Conservation (phyloP, 2,113 vertebrate genomes). For the Telmatochromis brachygnathus region DNA sequence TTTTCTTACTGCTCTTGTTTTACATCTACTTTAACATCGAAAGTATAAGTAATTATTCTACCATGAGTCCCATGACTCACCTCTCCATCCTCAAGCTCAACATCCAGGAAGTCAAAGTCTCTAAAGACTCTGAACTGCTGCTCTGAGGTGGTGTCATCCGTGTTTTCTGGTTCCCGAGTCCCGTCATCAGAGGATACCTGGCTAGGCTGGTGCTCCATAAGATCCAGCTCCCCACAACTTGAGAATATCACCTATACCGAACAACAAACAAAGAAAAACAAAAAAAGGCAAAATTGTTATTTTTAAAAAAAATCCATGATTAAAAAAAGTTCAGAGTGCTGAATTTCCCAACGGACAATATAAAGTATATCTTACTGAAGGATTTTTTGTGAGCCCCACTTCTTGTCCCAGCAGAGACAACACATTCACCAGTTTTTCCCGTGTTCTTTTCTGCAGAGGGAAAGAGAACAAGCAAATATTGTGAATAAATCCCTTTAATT, state of each 20-base stretch:
- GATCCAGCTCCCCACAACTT: conserved; percentile 92
- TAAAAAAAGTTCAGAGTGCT: neutral
- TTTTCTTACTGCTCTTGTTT: neutral
- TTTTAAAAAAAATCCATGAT: neutral
- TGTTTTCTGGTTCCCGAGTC: conserved; percentile 84
- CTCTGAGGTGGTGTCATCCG: conserved; percentile 91
- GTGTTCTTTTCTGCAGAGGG: conserved; percentile 84
- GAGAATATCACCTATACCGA: conserved; percentile 89
- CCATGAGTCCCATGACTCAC: conserved; percentile 55
- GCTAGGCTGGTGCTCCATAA: conserved; percentile 91
- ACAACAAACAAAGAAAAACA: neutral
- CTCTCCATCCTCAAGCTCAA: conserved; percentile 98
- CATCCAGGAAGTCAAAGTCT: conserved; percentile 97
- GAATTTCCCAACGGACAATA: neutral
- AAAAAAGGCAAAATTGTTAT: neutral
- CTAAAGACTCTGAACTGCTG: conserved; percentile 97
- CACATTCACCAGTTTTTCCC: conserved; percentile 95
- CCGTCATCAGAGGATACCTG: conserved; percentile 92
- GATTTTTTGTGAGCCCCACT: conserved; percentile 94
- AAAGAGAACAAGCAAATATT: neutral
- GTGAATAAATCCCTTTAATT: neutral
- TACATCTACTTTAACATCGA: neutral
- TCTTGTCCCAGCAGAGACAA: conserved; percentile 94
- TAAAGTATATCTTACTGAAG: conserved; percentile 79
- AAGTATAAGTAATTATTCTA: neutral